Evolutionary conservation across 2,888 invertebrate genomes (phyloP).

Genomic region (Odontothrips loti): DNA sequence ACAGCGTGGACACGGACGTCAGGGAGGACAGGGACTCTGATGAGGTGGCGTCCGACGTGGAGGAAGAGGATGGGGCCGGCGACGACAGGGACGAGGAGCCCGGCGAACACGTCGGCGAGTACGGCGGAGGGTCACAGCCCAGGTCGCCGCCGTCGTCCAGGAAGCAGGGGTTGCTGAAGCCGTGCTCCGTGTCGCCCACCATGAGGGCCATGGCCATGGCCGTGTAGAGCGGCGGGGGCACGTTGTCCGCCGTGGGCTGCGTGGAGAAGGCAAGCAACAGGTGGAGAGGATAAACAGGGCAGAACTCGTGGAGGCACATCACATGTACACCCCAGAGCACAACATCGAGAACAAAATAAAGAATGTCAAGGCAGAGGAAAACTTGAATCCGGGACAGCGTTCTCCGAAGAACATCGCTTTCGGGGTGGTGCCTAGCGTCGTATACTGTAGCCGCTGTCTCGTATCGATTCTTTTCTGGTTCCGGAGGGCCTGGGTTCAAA

Average conservation of each 20-base stretch:
- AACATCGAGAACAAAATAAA: too few relatives aligned
- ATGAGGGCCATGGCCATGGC: not conserved
- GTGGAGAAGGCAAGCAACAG: not conserved
- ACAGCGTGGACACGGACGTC: not conserved
- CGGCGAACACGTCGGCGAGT: not conserved
- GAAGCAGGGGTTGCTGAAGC: slow-evolving; percentile 21
- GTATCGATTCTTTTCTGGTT: too few relatives aligned
- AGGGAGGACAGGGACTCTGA: not conserved
- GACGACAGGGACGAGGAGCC: too few relatives aligned
- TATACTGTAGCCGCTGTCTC: too few relatives aligned
- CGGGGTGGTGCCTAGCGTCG: too few relatives aligned
- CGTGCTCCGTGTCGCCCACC: not conserved
- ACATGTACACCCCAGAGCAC: not conserved
- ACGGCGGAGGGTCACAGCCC: not conserved
- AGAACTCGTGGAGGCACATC: not conserved
- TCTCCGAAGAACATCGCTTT: too few relatives aligned
- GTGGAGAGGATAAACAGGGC: not conserved
- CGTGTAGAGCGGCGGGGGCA: not conserved
- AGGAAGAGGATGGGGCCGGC: not conserved
- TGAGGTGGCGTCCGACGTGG: not conserved
- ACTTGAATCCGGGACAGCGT: too few relatives aligned
- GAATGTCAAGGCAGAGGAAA: too few relatives aligned
- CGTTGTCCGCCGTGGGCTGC: not conserved
- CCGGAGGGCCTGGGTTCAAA: too few relatives aligned
- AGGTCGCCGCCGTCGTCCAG: not conserved